These are phyloP conservation scores for Spongilla lacustris DNA, from an alignment of 37 sponge, comb jelly and placozoan genomes.

Conservation along the genomic window DNA sequence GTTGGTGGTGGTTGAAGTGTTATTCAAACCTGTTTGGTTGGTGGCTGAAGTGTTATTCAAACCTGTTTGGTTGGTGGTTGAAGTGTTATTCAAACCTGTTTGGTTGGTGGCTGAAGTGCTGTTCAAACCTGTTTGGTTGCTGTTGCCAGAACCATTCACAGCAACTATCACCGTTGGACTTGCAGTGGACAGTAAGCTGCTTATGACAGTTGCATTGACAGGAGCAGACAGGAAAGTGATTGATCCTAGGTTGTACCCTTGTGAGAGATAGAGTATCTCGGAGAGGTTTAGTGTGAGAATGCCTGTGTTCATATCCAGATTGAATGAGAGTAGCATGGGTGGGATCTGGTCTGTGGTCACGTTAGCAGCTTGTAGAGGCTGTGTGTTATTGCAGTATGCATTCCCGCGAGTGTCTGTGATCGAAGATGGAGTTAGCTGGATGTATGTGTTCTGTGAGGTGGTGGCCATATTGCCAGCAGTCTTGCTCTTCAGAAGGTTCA, in stretches of 20 bases:
- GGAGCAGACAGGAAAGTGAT: slow-evolving; percentile 61
- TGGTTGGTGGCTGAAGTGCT: background rate
- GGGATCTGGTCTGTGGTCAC: slow-evolving; percentile 57
- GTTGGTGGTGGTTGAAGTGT: background rate
- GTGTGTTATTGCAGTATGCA: slow-evolving; percentile 59
- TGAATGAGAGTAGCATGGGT: slow-evolving; percentile 67
- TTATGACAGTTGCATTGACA: background rate
- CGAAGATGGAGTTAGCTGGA: slow-evolving; percentile 21
- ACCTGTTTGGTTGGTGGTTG: background rate
- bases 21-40: background rate
- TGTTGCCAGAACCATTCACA: background rate
- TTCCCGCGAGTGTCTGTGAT: slow-evolving; percentile 67
- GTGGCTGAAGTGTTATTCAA: background rate
- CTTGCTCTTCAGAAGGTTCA: slow-evolving; percentile 48
- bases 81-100: background rate
- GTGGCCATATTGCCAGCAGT: slow-evolving; percentile 38
- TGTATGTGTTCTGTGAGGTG: slow-evolving; percentile 8
- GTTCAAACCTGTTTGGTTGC: slow-evolving; percentile 9
- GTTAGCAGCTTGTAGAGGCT: slow-evolving; percentile 23
- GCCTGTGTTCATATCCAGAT: slow-evolving; percentile 54
- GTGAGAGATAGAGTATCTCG: slow-evolving; percentile 56
- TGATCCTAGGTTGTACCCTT: background rate
- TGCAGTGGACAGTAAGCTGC: background rate
- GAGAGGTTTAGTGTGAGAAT: slow-evolving; percentile 74
- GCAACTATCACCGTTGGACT: background rate